A percentile compares a stretch with the other conserved stretches of the same genome.
These are phyloP conservation scores for Galerucella nymphaeae DNA, from an alignment of 2,888 invertebrate genomes.

Conservation along the genomic window DNA sequence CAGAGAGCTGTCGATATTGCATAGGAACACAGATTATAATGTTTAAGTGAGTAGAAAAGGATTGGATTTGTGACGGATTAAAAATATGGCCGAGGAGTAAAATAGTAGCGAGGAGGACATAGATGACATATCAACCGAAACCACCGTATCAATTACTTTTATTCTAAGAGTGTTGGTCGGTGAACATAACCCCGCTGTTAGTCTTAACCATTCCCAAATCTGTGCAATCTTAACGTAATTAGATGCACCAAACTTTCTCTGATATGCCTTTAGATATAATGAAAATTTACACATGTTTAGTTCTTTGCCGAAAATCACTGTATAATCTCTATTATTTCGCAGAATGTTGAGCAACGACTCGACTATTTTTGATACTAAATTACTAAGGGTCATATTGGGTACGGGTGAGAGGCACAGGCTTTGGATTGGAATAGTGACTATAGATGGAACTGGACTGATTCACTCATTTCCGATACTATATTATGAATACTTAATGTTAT, in stretches of 20 bases:
- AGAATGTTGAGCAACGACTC: conserved; percentile 39
- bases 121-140: conserved; percentile 62
- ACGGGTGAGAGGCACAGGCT: conserved; percentile 34
- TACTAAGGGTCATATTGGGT: conserved; percentile 37
- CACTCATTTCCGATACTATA: conserved; percentile 52
- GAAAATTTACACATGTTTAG: conserved; percentile 40
- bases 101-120: conserved; percentile 46
- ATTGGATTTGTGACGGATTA: conserved; percentile 32
- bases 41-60: conserved; percentile 7
- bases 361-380: conserved; percentile 47
- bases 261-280: conserved; percentile 41
- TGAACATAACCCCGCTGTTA: conserved; percentile 53
- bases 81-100: conserved; percentile 1
- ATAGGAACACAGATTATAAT: conserved; percentile 1
- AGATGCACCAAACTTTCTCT: conserved; percentile 26
- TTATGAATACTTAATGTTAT: conserved; percentile 49
- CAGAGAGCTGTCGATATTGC: conserved; percentile 2
- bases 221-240: conserved; percentile 29
- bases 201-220: conserved; percentile 42
- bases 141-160: conserved; percentile 52
- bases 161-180: conserved; percentile 51
- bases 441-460: conserved; percentile 63
- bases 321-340: conserved; percentile 33
- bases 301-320: conserved; percentile 31
- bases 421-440: conserved; percentile 43